phyloP scores from a whole-genome alignment of 2,113 vertebrate species.

The Taxidea taxus region DNA sequence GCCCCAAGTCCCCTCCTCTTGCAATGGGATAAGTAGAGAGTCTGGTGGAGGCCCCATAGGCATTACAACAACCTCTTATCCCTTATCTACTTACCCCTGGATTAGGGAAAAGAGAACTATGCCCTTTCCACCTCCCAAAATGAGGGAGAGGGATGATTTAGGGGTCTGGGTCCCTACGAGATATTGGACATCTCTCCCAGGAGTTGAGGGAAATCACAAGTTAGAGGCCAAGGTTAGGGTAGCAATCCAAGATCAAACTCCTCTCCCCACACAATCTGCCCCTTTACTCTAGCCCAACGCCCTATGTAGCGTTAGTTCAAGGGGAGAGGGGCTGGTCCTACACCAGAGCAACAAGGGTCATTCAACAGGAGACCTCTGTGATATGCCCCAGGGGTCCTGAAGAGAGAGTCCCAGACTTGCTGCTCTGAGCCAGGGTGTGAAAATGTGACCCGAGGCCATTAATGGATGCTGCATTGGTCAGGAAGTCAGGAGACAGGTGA shows the following conservation, averaged over 20 bases:
- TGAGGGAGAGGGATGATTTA: conserved; percentile 30
- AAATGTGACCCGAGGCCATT: conserved; percentile 89
- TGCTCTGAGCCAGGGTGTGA: conserved; percentile 91
- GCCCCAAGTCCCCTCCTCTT: not conserved
- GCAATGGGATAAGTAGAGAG: not conserved
- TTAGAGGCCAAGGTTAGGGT: conserved; percentile 77
- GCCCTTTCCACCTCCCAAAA: conserved; percentile 41
- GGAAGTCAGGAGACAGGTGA: conserved; percentile 91
- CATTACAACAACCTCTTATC: conserved; percentile 1
- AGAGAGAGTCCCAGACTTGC: conserved; percentile 86
- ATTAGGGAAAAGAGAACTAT: not conserved
- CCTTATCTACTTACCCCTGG: conserved; percentile 19
- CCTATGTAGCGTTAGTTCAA: conserved; percentile 48
- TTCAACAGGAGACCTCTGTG: conserved; percentile 93
- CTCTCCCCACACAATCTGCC: conserved; percentile 51
- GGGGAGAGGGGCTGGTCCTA: conserved; percentile 46
- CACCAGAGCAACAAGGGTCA: conserved; percentile 4
- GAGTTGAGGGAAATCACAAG: conserved; percentile 61
- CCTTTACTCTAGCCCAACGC: conserved; percentile 49
- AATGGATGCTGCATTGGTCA: conserved; percentile 90
- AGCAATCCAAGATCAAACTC: conserved; percentile 71
- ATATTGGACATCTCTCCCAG: conserved; percentile 71
- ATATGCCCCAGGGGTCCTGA: conserved; percentile 87
- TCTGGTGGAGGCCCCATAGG: not conserved
- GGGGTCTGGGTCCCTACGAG: conserved; percentile 65